phyloP scores from a whole-genome alignment of 2,113 vertebrate genomes.

The Vireo altiloquus region DNA sequence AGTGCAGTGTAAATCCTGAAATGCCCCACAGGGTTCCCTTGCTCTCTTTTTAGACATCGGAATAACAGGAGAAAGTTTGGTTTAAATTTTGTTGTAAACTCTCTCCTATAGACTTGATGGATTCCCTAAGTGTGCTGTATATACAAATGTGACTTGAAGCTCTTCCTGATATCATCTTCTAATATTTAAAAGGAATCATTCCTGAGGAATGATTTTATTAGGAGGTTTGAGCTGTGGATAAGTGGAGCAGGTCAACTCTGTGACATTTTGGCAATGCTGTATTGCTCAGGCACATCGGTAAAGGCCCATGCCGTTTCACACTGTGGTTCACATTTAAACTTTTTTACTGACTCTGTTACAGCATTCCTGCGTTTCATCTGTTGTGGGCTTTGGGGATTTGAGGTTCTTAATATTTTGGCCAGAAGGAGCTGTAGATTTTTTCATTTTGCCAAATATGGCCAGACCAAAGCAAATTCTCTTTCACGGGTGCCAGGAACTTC shows the following conservation, averaged over 20 bases:
- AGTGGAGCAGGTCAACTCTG: not conserved
- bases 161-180: not conserved
- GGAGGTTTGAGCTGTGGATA: not conserved
- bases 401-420: not conserved
- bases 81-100: not conserved
- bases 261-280: rapidly evolving
- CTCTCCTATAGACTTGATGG: rapidly evolving
- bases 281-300: not conserved
- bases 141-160: not conserved
- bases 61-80: not conserved
- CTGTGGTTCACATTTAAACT: not conserved
- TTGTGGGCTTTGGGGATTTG: not conserved
- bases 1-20: not conserved
- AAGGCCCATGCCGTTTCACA: not conserved
- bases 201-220: not conserved
- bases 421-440: not conserved
- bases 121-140: not conserved
- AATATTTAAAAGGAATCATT: not conserved
- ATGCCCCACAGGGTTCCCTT: not conserved
- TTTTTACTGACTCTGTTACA: not conserved
- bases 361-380: not conserved
- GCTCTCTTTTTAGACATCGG: not conserved
- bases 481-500: not conserved
- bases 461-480: not conserved
- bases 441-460: not conserved